These are phyloP conservation scores for Hippopotamyrus pictus DNA, from an alignment of 2,797 vertebrate genomes.

Conservation along the genomic window DNA sequence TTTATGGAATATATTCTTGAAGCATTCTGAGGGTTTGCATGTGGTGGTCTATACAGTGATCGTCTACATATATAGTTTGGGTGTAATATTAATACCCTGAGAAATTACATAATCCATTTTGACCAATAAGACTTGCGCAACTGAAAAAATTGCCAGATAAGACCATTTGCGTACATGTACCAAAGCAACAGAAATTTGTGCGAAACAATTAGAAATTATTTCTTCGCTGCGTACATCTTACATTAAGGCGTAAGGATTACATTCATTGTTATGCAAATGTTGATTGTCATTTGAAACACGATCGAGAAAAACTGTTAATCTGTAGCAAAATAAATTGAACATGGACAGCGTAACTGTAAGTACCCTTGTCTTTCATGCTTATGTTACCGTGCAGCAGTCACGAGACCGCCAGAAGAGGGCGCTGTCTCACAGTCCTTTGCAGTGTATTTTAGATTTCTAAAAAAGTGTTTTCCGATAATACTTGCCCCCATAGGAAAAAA, in stretches of 20 bases:
- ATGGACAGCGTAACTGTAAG: background rate
- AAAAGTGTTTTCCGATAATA: background rate
- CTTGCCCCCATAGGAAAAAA: background rate
- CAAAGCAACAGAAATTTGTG: background rate
- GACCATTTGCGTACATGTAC: background rate
- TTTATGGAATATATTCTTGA: background rate
- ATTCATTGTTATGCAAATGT: background rate
- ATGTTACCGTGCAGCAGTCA: background rate
- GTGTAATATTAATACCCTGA: background rate
- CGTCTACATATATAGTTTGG: background rate
- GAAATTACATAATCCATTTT: background rate
- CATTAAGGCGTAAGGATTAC: background rate
- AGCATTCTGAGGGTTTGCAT: background rate
- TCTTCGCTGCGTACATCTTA: background rate
- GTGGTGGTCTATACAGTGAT: background rate
- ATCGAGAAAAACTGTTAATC: background rate
- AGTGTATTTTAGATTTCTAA: background rate
- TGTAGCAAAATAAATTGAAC: background rate
- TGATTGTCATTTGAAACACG: background rate
- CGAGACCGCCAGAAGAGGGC: slow-evolving; percentile 10
- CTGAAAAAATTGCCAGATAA: background rate
- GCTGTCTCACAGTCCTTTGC: background rate
- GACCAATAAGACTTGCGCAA: background rate
- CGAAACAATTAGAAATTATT: background rate
- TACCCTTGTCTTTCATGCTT: background rate